These are phyloP conservation scores for Polypterus senegalus DNA, from an alignment of 2,113 vertebrate genomes.

Conservation along the genomic window DNA sequence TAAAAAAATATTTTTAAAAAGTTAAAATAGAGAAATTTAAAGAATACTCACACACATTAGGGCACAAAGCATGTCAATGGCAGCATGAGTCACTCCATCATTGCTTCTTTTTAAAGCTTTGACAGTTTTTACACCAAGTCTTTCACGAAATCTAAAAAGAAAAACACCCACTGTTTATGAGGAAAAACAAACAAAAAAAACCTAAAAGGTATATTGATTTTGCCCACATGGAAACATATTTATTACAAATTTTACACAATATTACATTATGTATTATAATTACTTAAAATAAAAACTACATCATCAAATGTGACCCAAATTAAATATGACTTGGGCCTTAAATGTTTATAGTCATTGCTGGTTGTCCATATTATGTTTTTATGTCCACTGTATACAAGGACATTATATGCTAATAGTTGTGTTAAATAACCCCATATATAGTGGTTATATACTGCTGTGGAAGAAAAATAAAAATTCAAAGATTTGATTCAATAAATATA, in stretches of 20 bases:
- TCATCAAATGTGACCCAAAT: background rate
- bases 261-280: no score
- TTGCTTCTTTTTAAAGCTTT: slow-evolving; percentile 94
- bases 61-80: slow-evolving; percentile 95
- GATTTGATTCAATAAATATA: no score
- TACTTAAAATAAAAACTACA: no score
- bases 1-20: background rate
- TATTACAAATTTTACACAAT: no score
- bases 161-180: slow-evolving; percentile 20
- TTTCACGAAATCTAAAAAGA: slow-evolving; percentile 76
- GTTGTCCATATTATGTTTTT: no score
- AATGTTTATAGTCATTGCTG: background rate
- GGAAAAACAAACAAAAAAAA: background rate
- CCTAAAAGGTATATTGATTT: no score
- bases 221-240: no score
- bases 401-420: no score
- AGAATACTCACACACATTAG: slow-evolving; percentile 94
- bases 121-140: slow-evolving; percentile 89
- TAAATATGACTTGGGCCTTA: background rate
- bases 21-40: background rate
- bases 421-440: no score
- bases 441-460: no score
- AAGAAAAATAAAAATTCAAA: no score
- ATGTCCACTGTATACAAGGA: no score
- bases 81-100: slow-evolving; percentile 86